Evolutionary conservation across 92 coral and sea anemone genomes (phyloP), one percentile per base, ranked within the genome.

Genomic region (Palythoa heliodiscus): DNA sequence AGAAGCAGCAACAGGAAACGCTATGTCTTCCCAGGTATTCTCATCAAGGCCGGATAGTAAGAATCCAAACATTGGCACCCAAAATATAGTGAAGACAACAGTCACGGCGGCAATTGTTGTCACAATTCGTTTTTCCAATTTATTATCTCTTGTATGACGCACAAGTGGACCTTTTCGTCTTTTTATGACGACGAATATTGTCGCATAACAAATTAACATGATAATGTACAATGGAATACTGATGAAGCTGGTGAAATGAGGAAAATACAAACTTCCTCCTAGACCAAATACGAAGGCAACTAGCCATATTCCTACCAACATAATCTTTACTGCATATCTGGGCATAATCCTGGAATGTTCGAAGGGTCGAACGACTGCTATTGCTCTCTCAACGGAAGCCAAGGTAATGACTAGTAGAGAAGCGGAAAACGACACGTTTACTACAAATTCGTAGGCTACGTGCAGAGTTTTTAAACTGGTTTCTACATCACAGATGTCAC

Each of bases 41-140:
- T 5, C 29, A 37, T 5, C 29, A 37, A 52, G 80, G 13, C 80
- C 80, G 52, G 80, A 75, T 23, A 52, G 20, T 7, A 75, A 57
- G 37, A 75, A 75, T 6, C 43, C 80, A 53, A 75, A 75, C 80
- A 75, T 75, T 1, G 80, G 64, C 11, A 43, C 12, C 80, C 80
- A 75, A 16, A 75, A 75, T 57, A 75, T 3, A 50, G 78, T 20
- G 15, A 74, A 74, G 9, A 52, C 60, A 17, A 52, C 78, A 50
- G 61, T 74, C 2, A 74, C 78, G 20, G 9, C 9, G 48, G 24
- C 60, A 48, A 52, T 74, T 19, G 78, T 74, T 48, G 47, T 74
- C 37, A 74, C 35, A 11, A 74, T 57, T 20, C 54, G 60, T 48
- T 24, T 74, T 23, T 74, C 19, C 37, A 74, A 55, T 74, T 6